Evolutionary conservation across 2,113 vertebrate species (phyloP).

Genomic region (Macroglossus sobrinus): DNA sequence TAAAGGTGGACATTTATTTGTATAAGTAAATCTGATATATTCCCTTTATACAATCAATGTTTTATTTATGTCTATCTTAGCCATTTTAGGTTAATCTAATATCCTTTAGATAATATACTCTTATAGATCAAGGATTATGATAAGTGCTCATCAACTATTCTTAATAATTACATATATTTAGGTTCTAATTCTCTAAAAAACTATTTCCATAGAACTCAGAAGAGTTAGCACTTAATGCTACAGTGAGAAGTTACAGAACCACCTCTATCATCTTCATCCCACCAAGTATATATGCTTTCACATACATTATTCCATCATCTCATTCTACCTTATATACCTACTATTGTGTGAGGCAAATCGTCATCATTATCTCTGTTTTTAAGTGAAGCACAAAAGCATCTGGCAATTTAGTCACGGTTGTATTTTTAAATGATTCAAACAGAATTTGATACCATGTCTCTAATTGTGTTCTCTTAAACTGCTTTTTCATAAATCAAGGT

Average conservation of each 20-base stretch:
- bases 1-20: neutral
- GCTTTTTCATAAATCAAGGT: neutral
- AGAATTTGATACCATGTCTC: neutral
- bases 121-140: neutral
- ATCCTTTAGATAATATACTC: neutral
- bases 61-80: neutral
- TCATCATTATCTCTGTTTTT: neutral
- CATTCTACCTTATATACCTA: neutral
- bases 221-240: neutral
- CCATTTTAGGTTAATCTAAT: neutral
- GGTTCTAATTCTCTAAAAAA: neutral
- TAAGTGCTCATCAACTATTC: neutral
- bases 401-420: neutral
- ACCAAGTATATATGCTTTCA: fast-evolving
- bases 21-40: neutral
- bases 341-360: neutral
- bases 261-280: too few relatives aligned
- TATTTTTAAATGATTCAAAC: neutral
- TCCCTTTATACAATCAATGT: neutral
- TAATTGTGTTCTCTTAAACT: neutral
- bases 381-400: neutral
- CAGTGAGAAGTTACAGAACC: neutral
- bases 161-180: neutral
- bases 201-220: neutral
- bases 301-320: neutral